Base-by-base conservation (phyloP, 2,113 vertebrate genomes). In the Lepisosteus oculatus region DNA sequence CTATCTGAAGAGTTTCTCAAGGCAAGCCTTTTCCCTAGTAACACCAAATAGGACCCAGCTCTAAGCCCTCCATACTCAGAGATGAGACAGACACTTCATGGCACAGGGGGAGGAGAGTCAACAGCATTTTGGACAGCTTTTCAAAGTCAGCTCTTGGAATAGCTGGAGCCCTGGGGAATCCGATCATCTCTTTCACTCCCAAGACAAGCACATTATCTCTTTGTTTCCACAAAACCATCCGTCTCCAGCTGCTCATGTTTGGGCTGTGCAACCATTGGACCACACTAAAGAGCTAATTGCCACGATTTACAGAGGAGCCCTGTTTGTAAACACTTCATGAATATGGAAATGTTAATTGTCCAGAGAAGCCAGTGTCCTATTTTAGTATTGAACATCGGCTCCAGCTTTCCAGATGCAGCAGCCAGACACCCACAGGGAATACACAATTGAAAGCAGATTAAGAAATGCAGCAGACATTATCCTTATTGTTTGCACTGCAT, bases 401-500 rank as follows among this genome's bases (percentile, higher is more conserved):
- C 56, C 11, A 14, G n/a, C 2, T 59, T 59, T 59, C 56, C 56
- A 59, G 56, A 59, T 59, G 56, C 3, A 59, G 7, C 56, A 14
- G 56, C 3, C 56, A 59, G 11, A 3, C 4, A 4, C 56, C n/a
- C 56, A 59, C 11, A n/a, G 56, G 56, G 56, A 59, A 12, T 14
- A 59, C 56, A 13, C 12, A 13, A 59, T 4, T n/a, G 11, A 59
- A 3, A 51, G 1, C 5, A 51, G 47, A 51, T n/a, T 12, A 59
- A 13, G 11, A 59, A 59, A 11, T 4, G 12, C 12, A 59, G n/a
- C 7, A 59, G 7, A n/a, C n/a, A 12, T 59, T 12, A 59, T 59
- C 56, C 56, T 59, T 59, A 59, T 59, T 13, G 56, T 59, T 59
- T 59, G 56, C 56, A 59, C 56, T 59, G 56, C n/a, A 13, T n/a